A percentile compares a stretch with the other conserved stretches of the same genome.
These are phyloP conservation scores for Pogonognathellus flavescens DNA, from an alignment of 1,140 invertebrate species.

Conservation along the genomic window DNA sequence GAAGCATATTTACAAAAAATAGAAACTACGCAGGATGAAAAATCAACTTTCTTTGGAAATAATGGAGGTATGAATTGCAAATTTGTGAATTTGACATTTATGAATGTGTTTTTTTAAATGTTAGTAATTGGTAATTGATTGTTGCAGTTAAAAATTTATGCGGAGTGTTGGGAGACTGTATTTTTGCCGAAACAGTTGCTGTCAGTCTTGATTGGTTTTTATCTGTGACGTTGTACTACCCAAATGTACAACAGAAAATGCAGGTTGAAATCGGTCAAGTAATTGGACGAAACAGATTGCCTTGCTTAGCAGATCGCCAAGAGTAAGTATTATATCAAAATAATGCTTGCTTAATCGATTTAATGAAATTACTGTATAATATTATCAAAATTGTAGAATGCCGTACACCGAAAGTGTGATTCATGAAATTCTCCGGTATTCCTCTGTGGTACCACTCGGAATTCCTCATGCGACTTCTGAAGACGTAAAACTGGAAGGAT, in stretches of 20 bases:
- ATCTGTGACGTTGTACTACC: background rate
- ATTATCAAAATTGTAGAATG: conserved; percentile 7
- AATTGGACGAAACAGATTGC: background rate
- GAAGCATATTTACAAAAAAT: too few species aligned
- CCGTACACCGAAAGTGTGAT: conserved; percentile 64
- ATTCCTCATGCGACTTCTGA: conserved; percentile 19
- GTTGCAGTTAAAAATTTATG: background rate
- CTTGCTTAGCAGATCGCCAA: background rate
- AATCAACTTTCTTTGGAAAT: background rate
- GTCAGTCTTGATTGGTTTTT: background rate
- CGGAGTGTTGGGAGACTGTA: background rate
- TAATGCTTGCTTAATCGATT: background rate
- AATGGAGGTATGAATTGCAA: background rate
- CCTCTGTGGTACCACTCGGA: background rate
- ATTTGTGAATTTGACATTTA: background rate
- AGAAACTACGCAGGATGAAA: background rate
- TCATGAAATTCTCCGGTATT: conserved; percentile 34
- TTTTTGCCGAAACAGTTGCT: background rate
- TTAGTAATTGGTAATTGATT: background rate
- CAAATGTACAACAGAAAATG: background rate
- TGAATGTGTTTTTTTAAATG: background rate
- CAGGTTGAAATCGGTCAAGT: background rate
- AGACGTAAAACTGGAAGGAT: conserved; percentile 58
- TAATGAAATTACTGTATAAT: background rate
- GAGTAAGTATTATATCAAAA: background rate